Evolutionary conservation across 2,797 vertebrate genomes (phyloP).

Genomic region (Macrochelys suwanniensis): DNA sequence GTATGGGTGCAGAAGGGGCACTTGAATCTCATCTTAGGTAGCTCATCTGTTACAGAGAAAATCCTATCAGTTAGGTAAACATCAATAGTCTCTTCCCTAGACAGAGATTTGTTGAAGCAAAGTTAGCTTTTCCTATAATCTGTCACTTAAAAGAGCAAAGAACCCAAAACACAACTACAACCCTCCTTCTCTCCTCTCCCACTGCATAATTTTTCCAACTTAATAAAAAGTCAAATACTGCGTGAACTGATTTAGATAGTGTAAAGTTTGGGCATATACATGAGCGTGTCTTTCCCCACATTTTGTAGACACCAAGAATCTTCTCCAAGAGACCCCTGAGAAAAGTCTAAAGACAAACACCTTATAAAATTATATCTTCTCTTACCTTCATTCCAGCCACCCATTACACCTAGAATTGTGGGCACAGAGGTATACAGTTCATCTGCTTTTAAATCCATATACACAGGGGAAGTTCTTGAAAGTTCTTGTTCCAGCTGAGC

Average conservation of each 20-base stretch:
- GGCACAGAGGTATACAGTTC: conserved; percentile 89
- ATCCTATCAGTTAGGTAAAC: neutral
- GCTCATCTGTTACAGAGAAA: conserved; percentile 39
- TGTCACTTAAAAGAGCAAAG: neutral
- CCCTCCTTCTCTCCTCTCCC: no score
- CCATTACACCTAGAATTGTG: conserved; percentile 87
- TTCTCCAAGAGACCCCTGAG: neutral
- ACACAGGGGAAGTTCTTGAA: conserved; percentile 64
- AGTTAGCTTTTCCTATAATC: neutral
- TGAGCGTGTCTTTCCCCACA: neutral
- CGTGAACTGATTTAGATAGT: neutral
- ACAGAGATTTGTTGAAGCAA: neutral
- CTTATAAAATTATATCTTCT: fast-evolving
- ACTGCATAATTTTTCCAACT: neutral
- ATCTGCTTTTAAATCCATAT: conserved; percentile 88
- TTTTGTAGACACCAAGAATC: neutral
- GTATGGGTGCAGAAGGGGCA: conserved; percentile 97
- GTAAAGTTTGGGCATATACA: neutral
- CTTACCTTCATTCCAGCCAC: conserved; percentile 90
- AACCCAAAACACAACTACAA: neutral
- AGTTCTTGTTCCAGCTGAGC: conserved; percentile 58
- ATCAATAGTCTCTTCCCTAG: fast-evolving
- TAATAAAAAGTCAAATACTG: neutral
- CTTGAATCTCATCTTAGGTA: conserved; percentile 90
- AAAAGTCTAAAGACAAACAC: neutral